Evolutionary conservation across 2,888 invertebrate species (phyloP).

Genomic region (Congeria kusceri): DNA sequence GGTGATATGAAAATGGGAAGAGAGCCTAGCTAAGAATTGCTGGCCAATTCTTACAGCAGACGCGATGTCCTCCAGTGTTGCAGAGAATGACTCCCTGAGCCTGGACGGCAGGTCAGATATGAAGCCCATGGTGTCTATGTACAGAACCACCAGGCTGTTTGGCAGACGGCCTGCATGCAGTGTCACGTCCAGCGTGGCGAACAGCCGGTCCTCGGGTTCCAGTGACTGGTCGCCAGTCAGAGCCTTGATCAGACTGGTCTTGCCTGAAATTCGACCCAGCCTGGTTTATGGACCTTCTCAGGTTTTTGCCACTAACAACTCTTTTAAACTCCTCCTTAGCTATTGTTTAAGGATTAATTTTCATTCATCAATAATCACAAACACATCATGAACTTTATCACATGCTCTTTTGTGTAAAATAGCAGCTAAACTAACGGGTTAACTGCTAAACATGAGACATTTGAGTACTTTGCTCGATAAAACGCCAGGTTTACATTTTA

Average conservation of each 20-base stretch:
- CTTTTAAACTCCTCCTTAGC: too few relatives aligned
- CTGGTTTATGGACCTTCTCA: not conserved
- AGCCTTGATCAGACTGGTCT: slow-evolving; percentile 92
- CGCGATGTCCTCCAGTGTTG: slow-evolving; percentile 93
- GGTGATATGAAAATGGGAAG: too few relatives aligned
- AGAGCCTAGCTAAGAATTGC: too few relatives aligned
- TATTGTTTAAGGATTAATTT: too few relatives aligned
- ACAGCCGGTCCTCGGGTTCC: slow-evolving; percentile 90
- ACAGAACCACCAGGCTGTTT: slow-evolving; percentile 88
- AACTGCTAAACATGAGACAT: too few relatives aligned
- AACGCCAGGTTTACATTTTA: too few relatives aligned
- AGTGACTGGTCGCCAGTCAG: slow-evolving; percentile 90
- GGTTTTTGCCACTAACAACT: too few relatives aligned
- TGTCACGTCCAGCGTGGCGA: slow-evolving; percentile 95
- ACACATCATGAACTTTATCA: too few relatives aligned
- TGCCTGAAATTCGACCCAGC: slow-evolving; percentile 85
- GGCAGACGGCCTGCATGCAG: slow-evolving; percentile 90
- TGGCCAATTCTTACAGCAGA: slow-evolving; percentile 87
- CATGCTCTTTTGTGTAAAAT: too few relatives aligned
- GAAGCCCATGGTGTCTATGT: slow-evolving; percentile 95
- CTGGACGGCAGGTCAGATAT: slow-evolving; percentile 93
- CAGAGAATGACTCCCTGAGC: slow-evolving; percentile 92
- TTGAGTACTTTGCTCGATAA: too few relatives aligned
- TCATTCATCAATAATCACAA: too few relatives aligned
- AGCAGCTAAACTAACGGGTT: too few relatives aligned